Conservation (phyloP, 2,797 vertebrate genomes). For the Enteromius argenteus region DNA sequence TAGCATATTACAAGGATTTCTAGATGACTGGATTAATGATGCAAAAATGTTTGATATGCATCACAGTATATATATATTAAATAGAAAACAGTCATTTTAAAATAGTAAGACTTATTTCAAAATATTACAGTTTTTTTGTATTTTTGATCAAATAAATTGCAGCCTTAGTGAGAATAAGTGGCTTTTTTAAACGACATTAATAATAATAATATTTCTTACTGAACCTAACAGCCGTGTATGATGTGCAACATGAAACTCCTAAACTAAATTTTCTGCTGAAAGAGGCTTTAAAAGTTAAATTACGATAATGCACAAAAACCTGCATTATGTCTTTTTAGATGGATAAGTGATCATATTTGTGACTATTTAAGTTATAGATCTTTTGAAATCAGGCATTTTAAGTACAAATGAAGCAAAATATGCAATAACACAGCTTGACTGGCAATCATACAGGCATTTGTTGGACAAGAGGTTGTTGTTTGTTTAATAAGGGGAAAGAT, state of each 20-base stretch:
- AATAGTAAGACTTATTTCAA: background rate
- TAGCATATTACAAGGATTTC: background rate
- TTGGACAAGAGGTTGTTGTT: background rate
- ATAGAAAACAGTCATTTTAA: background rate
- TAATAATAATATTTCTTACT: background rate
- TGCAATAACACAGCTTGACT: background rate
- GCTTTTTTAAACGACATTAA: background rate
- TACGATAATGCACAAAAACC: background rate
- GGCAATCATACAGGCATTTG: background rate
- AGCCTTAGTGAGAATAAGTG: background rate
- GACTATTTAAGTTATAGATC: background rate
- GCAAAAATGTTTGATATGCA: background rate
- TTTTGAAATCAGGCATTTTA: background rate
- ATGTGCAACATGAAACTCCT: background rate
- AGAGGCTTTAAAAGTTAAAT: background rate
- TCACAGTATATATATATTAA: background rate
- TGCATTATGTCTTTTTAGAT: background rate
- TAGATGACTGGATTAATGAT: background rate
- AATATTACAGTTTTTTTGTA: background rate
- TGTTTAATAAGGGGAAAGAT: background rate
- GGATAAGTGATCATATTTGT: background rate
- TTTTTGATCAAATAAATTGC: background rate
- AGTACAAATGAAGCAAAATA: background rate
- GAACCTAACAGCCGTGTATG: background rate
- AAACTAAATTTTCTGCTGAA: background rate